Evolutionary conservation across 2,888 invertebrate species (phyloP).

Genomic region (Parnassius mnemosyne): DNA sequence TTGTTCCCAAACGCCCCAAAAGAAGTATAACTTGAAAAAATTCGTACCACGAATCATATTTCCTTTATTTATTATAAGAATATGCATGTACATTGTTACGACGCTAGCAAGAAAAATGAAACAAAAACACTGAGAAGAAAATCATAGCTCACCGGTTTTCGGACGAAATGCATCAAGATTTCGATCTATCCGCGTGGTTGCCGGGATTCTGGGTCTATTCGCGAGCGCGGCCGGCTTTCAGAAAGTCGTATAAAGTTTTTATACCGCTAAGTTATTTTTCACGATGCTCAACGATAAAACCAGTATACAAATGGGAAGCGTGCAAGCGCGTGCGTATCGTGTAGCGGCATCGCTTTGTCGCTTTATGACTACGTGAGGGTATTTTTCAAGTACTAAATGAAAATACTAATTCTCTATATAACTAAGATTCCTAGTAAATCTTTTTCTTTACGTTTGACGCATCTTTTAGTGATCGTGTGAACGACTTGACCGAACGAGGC

Average conservation of each 20-base stretch:
- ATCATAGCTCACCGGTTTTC: constrained; percentile 2
- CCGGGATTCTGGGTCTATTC: constrained; percentile 33
- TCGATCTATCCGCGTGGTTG: constrained; percentile 31
- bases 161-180: constrained; percentile 29
- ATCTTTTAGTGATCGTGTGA: too few species aligned
- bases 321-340: constrained; percentile 36
- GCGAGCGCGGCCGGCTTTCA: constrained; percentile 36
- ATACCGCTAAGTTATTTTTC: constrained; percentile 45
- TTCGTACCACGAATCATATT: too few species aligned
- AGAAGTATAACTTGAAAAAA: too few species aligned
- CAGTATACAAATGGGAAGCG: constrained; percentile 39
- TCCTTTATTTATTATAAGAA: too few species aligned
- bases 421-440: too few species aligned
- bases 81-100: too few species aligned
- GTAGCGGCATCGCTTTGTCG: constrained; percentile 38
- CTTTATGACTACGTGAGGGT: constrained; percentile 12
- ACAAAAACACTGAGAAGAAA: not conserved
- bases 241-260: constrained; percentile 36
- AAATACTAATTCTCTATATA: too few species aligned
- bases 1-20: too few species aligned
- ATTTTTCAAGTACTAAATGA: too few species aligned
- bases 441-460: too few species aligned
- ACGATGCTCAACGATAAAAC: constrained; percentile 48
- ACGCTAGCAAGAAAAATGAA: not conserved
- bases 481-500: too few species aligned